These are phyloP conservation scores for Agrypnia vestita DNA, from an alignment of 1,140 invertebrate genomes.

Conservation along the genomic window DNA sequence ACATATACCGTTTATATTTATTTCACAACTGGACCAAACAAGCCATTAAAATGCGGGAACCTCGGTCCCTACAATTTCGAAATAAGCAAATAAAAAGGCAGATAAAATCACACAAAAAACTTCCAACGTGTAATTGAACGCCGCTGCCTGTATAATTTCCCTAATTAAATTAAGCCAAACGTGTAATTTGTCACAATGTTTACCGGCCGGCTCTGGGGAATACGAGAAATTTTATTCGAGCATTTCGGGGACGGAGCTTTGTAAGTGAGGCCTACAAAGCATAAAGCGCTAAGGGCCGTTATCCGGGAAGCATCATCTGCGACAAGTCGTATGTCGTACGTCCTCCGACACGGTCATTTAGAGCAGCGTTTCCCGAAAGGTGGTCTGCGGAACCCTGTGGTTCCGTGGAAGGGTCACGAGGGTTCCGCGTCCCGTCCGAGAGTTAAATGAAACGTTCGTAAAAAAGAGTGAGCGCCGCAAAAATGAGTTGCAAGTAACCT, in stretches of 20 bases:
- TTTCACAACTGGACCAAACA: background rate
- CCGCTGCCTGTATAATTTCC: constrained; percentile 51
- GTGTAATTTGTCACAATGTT: constrained; percentile 55
- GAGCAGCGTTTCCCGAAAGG: too few species aligned
- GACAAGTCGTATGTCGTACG: constrained; percentile 6
- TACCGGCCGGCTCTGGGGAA: constrained; percentile 40
- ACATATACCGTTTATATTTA: background rate
- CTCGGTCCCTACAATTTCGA: constrained; percentile 26
- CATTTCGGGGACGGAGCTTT: background rate
- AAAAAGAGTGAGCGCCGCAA: too few species aligned
- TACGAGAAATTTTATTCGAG: constrained; percentile 82
- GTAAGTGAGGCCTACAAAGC: constrained; percentile 2
- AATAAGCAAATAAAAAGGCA: constrained; percentile 47
- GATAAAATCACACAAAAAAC: constrained; percentile 50
- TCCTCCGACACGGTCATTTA: background rate
- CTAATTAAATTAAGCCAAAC: constrained; percentile 58
- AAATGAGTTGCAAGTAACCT: too few species aligned
- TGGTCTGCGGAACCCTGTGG: too few species aligned
- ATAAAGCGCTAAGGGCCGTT: constrained; percentile 28
- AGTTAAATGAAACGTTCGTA: too few species aligned
- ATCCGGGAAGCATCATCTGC: constrained; percentile 6
- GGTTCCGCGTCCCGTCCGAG: too few species aligned
- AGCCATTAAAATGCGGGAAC: constrained; percentile 11
- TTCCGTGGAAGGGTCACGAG: too few species aligned
- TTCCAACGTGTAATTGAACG: constrained; percentile 50